Evolutionary conservation across 2,797 vertebrate genomes (phyloP).

Genomic region (Gobio occitaniae): DNA sequence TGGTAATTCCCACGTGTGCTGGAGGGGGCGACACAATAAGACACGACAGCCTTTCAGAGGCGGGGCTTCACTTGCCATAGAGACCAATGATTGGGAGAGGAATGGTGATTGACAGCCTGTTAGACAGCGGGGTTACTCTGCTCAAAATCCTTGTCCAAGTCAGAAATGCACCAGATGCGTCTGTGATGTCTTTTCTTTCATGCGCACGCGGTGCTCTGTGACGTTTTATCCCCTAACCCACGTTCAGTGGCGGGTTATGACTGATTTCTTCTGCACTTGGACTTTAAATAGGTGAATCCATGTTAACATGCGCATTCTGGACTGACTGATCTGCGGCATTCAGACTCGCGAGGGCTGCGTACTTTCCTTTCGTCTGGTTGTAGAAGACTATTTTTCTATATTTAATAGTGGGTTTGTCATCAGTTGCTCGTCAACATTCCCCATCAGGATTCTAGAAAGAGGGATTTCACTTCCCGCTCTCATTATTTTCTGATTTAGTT

Average conservation of each 20-base stretch:
- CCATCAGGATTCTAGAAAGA: constrained; percentile 4
- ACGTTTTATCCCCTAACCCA: constrained; percentile 84
- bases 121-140: constrained; percentile 84
- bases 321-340: constrained; percentile 9
- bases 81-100: constrained; percentile 11
- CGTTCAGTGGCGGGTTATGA: constrained; percentile 76
- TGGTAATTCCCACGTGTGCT: neutral
- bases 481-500: neutral
- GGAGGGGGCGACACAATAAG: neutral
- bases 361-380: neutral
- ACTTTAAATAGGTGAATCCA: constrained; percentile 65
- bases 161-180: constrained; percentile 70
- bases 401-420: constrained; percentile 23
- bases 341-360: neutral
- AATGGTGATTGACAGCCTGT: constrained; percentile 71
- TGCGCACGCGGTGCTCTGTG: constrained; percentile 78
- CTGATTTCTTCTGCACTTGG: constrained; percentile 77
- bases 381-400: constrained; percentile 29
- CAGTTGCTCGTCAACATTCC: constrained; percentile 27
- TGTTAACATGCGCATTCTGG: constrained; percentile 2
- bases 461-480: neutral
- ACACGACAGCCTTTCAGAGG: neutral
- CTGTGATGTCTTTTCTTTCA: constrained; percentile 33
- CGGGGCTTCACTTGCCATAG: constrained; percentile 6
- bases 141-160: constrained; percentile 64